Conservation (phyloP, 2,113 vertebrate species). For the Pelodiscus sinensis region DNA sequence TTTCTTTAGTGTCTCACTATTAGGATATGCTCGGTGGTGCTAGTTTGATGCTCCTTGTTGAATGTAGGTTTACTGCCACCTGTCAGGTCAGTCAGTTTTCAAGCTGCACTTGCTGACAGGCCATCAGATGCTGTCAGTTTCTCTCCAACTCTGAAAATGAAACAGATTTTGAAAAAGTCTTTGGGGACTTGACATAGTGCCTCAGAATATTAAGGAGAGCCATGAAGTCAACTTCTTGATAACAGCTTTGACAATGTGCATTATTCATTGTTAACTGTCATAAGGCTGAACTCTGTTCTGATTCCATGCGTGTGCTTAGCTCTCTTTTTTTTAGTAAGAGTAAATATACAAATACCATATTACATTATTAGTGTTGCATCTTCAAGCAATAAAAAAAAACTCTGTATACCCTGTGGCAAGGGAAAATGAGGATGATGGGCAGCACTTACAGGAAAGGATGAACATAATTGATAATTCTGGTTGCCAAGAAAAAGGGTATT, state of each 20-base stretch:
- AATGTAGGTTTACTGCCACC: neutral
- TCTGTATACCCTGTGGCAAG: rapidly evolving
- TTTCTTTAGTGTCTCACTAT: neutral
- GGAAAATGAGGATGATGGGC: neutral
- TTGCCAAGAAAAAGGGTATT: neutral
- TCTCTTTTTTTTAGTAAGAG: neutral
- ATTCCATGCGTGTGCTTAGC: neutral
- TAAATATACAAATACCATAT: neutral
- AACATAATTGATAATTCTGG: rapidly evolving
- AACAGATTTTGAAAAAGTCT: neutral
- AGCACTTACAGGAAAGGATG: neutral
- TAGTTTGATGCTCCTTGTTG: neutral
- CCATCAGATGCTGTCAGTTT: neutral
- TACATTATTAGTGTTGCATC: neutral
- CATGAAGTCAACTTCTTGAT: neutral
- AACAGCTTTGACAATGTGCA: neutral
- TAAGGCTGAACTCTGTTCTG: neutral
- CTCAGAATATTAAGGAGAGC: neutral
- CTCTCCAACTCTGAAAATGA: neutral
- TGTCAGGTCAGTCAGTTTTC: neutral
- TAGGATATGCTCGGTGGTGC: neutral
- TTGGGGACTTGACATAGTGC: neutral
- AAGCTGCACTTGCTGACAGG: neutral
- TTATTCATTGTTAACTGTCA: neutral
- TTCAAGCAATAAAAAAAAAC: neutral